These are phyloP conservation scores for Cichlasoma orientale DNA, from an alignment of 2,797 vertebrate species.

Conservation along the genomic window DNA sequence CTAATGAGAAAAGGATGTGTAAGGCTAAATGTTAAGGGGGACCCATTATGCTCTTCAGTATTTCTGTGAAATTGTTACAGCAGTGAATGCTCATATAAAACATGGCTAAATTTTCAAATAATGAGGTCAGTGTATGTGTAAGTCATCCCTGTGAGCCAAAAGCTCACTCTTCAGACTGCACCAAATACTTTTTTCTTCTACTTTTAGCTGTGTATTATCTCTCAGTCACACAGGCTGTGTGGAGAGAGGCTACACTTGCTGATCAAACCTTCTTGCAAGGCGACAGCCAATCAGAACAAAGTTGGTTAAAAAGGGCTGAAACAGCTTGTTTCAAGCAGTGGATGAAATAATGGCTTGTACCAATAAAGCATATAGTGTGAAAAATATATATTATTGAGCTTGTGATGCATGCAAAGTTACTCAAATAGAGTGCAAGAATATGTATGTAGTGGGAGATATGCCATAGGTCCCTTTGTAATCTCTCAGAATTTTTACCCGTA, in stretches of 20 bases:
- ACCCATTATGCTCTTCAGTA: not conserved
- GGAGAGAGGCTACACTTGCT: not conserved
- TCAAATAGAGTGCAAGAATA: not conserved
- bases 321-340: not conserved
- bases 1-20: not conserved
- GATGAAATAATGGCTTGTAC: not conserved
- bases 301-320: not conserved
- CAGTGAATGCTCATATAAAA: not conserved
- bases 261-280: not conserved
- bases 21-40: not conserved
- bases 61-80: not conserved
- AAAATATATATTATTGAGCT: too few relatives aligned
- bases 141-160: not conserved
- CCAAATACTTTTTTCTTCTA: not conserved
- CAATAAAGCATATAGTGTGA: not conserved
- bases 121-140: not conserved
- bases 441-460: not conserved
- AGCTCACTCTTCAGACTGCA: not conserved
- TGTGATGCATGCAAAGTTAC: too few relatives aligned
- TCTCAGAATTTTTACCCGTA: slow-evolving; percentile 82
- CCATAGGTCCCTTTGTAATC: not conserved
- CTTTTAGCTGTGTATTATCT: not conserved
- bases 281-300: not conserved
- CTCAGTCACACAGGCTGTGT: not conserved
- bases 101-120: not conserved